Percentiles rank a stretch among this genome's conserved stretches.
phyloP scores from a whole-genome alignment of 1,140 invertebrate species.

The Physella acuta region DNA sequence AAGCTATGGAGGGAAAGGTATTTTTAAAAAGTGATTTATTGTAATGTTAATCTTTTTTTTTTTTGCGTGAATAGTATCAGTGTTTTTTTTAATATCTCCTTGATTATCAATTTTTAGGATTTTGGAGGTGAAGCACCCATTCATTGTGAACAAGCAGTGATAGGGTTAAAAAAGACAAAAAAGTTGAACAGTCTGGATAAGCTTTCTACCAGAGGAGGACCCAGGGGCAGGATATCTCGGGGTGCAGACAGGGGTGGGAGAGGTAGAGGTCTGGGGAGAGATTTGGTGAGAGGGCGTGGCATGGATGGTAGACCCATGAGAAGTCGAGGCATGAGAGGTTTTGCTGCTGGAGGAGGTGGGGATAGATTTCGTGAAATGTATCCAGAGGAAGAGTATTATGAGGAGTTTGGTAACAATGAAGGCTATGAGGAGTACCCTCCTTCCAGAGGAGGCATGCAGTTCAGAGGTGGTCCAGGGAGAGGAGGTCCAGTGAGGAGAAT shows the following conservation, averaged over 20 bases:
- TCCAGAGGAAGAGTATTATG: conserved; percentile 4
- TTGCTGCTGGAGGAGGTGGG: neutral
- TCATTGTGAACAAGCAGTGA: conserved; percentile 12
- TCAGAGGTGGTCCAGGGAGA: neutral
- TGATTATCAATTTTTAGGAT: too few relatives aligned
- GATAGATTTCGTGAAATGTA: neutral
- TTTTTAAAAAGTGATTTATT: neutral
- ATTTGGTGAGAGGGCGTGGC: neutral
- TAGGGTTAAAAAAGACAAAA: conserved; percentile 8
- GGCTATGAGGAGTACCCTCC: neutral
- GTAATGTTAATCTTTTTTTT: conserved; percentile 1
- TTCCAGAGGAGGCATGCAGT: neutral
- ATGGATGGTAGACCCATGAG: neutral
- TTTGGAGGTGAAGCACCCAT: conserved; percentile 4
- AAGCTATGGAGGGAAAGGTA: conserved; percentile 24
- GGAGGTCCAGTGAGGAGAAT: neutral
- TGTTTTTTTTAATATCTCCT: neutral
- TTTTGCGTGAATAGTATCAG: neutral
- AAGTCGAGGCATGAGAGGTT: neutral
- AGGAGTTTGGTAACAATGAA: neutral
- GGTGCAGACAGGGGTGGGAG: neutral
- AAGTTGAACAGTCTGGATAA: neutral
- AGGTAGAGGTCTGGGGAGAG: neutral
- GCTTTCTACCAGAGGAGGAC: neutral
- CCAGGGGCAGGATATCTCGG: neutral